Evolutionary conservation across 1,140 invertebrate species (phyloP), one percentile per base, ranked within the genome.

Genomic region (Heliconius hewitsoni): DNA sequence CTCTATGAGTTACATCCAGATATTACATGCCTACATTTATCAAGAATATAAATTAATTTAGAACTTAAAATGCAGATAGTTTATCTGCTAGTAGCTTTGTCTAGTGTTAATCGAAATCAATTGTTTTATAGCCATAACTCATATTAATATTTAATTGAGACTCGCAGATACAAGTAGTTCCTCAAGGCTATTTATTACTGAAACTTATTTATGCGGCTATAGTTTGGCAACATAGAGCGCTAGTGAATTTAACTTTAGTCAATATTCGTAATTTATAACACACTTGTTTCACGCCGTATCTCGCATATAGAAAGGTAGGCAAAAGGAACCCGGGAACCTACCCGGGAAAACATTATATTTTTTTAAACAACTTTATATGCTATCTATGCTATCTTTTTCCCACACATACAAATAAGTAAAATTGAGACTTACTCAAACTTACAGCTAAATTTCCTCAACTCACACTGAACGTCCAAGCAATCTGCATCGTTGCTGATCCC

Each of bases 401-500:
- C 3, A 19, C 71, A 19, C 8, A 18, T 72, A 72, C 37, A 39
- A 72, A 72, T 72, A 42, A 72, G 34, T 72, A 42, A n/a, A 77
- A 71, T 71, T 77, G 30, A 37, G 30, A 72, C 50, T 77, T 55
- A 71, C 76, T 55, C 34, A 50, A 77, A 77, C 19, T 77, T 77
- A 77, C 70, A 72, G 42, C 70, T 77, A 77, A 77, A 76, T 76
- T 76, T 76, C 75, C 70, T 77, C 70, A 77, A 70, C 80, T 79
- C 72, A 60, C 73, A 71, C 73, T 78, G 76, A 78, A 81, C 85
- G 89, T 93, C 90, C 91, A 87, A 81, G 85, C 87, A 90, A 93
- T 94, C 92, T 94, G 91, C 93, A 93, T 94, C 89, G 86, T 81
- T 83, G 82, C 90, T 93, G 93, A 94, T 94, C 93, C 93, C 88